Conservation (phyloP, 2,113 vertebrate genomes). For the Suricata suricatta region DNA sequence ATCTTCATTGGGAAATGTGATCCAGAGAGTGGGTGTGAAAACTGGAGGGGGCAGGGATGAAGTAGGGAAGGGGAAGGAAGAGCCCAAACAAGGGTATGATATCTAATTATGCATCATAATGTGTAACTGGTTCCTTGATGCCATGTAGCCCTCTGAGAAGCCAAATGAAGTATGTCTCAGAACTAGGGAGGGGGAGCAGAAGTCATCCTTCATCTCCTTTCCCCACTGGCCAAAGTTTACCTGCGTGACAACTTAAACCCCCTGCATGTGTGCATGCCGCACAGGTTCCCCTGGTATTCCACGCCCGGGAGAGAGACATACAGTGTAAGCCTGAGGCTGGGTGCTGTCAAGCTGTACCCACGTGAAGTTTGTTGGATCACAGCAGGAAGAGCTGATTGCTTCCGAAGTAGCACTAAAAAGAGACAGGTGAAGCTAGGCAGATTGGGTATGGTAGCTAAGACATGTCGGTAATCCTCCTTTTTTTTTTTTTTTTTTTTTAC, state of each 20-base stretch:
- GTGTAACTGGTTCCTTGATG: background rate
- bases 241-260: background rate
- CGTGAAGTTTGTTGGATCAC: background rate
- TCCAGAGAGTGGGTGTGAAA: background rate
- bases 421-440: background rate
- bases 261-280: background rate
- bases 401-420: background rate
- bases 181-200: background rate
- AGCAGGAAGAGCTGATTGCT: background rate
- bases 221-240: background rate
- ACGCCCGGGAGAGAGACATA: background rate
- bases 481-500: background rate
- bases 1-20: background rate
- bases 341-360: background rate
- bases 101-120: background rate
- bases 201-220: background rate
- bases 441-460: background rate
- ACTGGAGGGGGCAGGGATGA: background rate
- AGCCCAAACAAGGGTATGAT: background rate
- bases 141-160: background rate
- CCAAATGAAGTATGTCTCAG: background rate
- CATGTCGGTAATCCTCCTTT: background rate
- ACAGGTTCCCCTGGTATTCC: background rate
- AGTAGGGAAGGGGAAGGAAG: background rate
- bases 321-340: background rate